These are phyloP conservation scores for Spicauda simplicius DNA, from an alignment of 2,888 invertebrate species.

Conservation along the genomic window DNA sequence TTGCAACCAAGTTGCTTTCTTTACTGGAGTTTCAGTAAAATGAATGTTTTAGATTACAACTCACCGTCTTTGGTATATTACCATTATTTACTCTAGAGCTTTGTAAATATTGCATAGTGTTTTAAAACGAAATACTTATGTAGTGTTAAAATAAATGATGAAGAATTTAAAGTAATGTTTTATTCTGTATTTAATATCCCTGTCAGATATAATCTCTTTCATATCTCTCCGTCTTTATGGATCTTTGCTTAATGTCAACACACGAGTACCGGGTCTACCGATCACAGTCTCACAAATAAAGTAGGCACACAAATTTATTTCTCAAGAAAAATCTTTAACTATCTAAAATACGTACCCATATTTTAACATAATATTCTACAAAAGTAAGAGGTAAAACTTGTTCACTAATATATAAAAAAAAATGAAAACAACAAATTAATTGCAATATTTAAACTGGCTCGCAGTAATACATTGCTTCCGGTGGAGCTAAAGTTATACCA, in stretches of 20 bases:
- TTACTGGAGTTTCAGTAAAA: conserved; percentile 45
- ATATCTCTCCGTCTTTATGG: conserved; percentile 15
- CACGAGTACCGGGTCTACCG: background rate
- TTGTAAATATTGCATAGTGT: conserved; percentile 66
- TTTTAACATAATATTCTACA: background rate
- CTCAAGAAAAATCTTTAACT: background rate
- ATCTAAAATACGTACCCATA: background rate
- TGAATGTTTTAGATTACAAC: conserved; percentile 49
- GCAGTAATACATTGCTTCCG: conserved; percentile 70
- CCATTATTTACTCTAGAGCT: conserved; percentile 58
- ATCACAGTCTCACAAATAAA: background rate
- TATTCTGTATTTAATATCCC: conserved; percentile 10
- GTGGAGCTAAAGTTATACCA: conserved; percentile 90
- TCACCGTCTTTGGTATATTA: conserved; percentile 56
- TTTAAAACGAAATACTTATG: conserved; percentile 48
- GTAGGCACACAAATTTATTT: conserved; percentile 3
- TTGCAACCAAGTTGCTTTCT: conserved; percentile 72
- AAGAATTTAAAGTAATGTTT: conserved; percentile 38
- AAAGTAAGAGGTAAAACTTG: too few relatives aligned
- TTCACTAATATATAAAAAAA: too few relatives aligned
- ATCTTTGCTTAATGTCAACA: conserved; percentile 22
- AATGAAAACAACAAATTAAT: background rate
- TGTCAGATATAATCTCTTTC: conserved; percentile 10
- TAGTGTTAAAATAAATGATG: conserved; percentile 56
- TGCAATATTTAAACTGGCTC: conserved; percentile 51